Conservation (phyloP, 2,797 vertebrate genomes). For the Pseudochaenichthys georgianus region DNA sequence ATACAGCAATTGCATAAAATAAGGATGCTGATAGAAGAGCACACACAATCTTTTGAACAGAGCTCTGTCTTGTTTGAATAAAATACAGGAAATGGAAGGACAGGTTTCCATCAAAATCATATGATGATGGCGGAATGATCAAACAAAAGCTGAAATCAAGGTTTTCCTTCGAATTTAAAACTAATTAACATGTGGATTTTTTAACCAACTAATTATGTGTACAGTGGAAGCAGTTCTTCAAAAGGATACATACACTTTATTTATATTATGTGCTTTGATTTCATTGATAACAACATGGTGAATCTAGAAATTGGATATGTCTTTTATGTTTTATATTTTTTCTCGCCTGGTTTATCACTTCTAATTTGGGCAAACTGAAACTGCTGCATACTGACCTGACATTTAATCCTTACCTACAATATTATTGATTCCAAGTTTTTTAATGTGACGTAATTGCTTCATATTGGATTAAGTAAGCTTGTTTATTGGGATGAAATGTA, state of each 20-base stretch:
- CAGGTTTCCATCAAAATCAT: slow-evolving; percentile 8
- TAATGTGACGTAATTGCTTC: background rate
- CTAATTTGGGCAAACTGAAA: background rate
- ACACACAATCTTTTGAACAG: slow-evolving; percentile 33
- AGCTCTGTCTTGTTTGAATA: slow-evolving; percentile 21
- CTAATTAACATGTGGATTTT: slow-evolving; percentile 10
- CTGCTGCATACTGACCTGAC: background rate
- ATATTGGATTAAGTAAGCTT: slow-evolving; percentile 4
- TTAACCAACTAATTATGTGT: too few species aligned
- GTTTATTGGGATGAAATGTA: background rate
- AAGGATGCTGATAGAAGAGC: background rate
- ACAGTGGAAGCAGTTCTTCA: background rate
- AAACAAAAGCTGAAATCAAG: background rate
- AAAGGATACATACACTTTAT: slow-evolving; percentile 2
- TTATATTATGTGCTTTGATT: slow-evolving; percentile 10
- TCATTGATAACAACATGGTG: background rate
- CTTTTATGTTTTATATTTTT: background rate
- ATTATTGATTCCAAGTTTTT: slow-evolving; percentile 3
- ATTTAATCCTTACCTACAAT: slow-evolving; percentile 13
- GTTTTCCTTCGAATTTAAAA: slow-evolving; percentile 19
- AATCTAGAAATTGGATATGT: slow-evolving; percentile 12
- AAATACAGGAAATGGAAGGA: background rate
- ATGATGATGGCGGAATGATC: slow-evolving; percentile 14
- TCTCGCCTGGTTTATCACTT: background rate
- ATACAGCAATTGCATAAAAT: background rate